phyloP scores from a whole-genome alignment of 92 coral and sea anemone species.

The Porites divaricata region DNA sequence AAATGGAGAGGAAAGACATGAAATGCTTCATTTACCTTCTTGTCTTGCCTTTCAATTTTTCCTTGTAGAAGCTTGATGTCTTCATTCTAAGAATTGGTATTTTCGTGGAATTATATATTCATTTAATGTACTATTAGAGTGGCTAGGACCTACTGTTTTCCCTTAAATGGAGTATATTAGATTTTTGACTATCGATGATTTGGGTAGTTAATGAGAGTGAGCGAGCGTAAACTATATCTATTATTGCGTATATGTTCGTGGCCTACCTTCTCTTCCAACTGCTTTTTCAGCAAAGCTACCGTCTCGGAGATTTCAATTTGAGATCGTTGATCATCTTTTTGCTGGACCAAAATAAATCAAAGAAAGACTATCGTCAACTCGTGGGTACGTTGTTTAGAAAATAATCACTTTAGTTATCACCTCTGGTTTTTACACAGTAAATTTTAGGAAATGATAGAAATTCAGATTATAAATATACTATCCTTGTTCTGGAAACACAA shows the following conservation, averaged over 20 bases:
- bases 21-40: constrained; percentile 4
- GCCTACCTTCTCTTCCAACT: constrained; percentile 48
- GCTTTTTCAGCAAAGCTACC: constrained; percentile 36
- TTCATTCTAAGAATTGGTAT: constrained; percentile 3
- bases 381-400: too few relatives aligned
- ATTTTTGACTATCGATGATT: too few relatives aligned
- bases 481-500: too few relatives aligned
- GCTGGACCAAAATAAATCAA: neutral
- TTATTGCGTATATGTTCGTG: neutral
- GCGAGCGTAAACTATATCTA: too few relatives aligned
- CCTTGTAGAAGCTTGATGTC: constrained; percentile 14
- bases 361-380: neutral
- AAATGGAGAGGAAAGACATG: neutral
- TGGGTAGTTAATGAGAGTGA: too few relatives aligned
- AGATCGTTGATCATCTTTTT: constrained; percentile 13
- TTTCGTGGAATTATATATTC: neutral
- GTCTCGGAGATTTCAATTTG: constrained; percentile 36
- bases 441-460: too few relatives aligned
- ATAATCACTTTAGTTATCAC: too few relatives aligned
- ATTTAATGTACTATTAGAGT: neutral
- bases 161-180: too few relatives aligned
- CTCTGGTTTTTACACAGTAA: too few relatives aligned
- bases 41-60: constrained; percentile 1
- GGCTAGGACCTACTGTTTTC: too few relatives aligned
- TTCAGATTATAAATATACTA: too few relatives aligned